Conservation (phyloP, 2,113 vertebrate species). For the Tympanuchus pallidicinctus region DNA sequence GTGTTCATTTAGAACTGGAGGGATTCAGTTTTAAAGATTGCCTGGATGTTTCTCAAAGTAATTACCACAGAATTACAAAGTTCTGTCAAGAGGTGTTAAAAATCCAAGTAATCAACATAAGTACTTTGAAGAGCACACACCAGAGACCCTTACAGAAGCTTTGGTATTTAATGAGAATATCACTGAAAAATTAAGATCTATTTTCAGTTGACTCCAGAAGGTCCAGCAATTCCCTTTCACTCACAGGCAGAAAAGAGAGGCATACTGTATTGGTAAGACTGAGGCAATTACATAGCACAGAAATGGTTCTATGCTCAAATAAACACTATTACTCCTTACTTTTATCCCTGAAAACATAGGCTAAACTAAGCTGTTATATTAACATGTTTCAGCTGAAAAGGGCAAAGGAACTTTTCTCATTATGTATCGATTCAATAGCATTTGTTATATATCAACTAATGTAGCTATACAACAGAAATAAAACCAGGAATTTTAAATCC, state of each 20-base stretch:
- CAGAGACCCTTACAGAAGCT: background rate
- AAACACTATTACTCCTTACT: background rate
- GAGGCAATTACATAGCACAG: background rate
- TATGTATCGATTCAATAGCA: background rate
- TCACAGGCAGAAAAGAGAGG: background rate
- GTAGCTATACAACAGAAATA: background rate
- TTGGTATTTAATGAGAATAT: background rate
- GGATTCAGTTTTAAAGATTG: background rate
- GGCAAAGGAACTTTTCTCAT: background rate
- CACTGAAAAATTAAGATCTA: background rate
- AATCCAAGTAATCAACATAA: slow-evolving; percentile 21
- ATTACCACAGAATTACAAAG: slow-evolving; percentile 36
- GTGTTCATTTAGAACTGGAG: background rate
- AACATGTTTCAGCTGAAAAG: background rate
- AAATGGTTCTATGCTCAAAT: background rate
- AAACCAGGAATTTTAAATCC: background rate
- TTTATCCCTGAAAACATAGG: background rate
- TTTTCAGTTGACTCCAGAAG: background rate
- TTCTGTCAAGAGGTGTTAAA: background rate
- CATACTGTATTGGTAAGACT: background rate
- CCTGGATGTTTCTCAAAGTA: slow-evolving; percentile 16
- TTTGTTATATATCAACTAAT: background rate
- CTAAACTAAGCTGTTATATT: background rate
- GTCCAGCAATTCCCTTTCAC: background rate
- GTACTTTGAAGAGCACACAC: slow-evolving; percentile 12